Evolutionary conservation across 2,797 vertebrate species (phyloP), one percentile per base, ranked within the genome.

Genomic region (Betta splendens): DNA sequence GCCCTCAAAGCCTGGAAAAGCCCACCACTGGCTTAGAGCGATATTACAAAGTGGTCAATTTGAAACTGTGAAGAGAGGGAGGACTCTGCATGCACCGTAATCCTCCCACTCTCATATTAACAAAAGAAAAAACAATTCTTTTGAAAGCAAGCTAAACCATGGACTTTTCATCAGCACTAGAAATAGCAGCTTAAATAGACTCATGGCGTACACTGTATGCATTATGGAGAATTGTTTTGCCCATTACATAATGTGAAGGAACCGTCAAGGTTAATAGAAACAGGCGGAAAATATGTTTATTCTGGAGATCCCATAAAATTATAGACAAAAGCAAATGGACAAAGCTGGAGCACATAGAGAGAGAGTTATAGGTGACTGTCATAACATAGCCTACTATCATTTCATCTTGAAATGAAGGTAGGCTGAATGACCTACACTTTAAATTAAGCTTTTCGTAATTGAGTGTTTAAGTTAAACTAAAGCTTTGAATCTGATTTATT

Each of bases 151-250:
- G 61, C 74, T 26, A 68, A 61, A 75, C 39, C 45, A 40, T 65
- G 68, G 64, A 77, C 72, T 80, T 81, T 84, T 80, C 69, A 75
- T 47, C 67, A 67, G 69, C 80, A 64, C 69, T 43, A 54, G 51
- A 69, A 60, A 64, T 50, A 68, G 72, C 70, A 81, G 77, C 66
- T 67, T 75, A 80, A 67, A 65, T 54, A 57, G 75, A 85, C 86
- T 89, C 88, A 91, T 90, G 87, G 83, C 77, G 77, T 85, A 89
- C 88, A 89, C 86, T 88, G 81, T 84, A 72, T 79, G 79, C 58
- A 81, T 79, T 80, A 66, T 74, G 64, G 81, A 77, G 70, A 77
- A 72, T 80, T 71, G 78, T 69, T 62, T 72, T 72, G 74, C 81
- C 85, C 80, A 83, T 76, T 76, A 61, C 54, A 70, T 79, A 32